Conservation (phyloP, 2,888 invertebrate species). For the Archips xylosteana region DNA sequence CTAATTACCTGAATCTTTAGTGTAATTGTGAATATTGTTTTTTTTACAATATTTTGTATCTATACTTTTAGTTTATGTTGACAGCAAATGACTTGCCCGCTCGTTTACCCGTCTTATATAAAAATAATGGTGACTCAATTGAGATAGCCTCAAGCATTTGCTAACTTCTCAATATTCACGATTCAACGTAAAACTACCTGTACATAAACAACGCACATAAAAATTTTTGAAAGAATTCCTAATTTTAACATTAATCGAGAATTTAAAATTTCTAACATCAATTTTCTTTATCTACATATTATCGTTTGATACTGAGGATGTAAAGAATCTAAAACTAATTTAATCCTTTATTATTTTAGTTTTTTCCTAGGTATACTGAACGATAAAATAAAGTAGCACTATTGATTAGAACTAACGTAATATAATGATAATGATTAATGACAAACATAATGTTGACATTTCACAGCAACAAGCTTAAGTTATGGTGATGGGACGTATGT, state of each 20-base stretch:
- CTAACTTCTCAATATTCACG: not conserved
- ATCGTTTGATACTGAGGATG: not conserved
- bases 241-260: conserved; percentile 4
- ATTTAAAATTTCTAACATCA: conserved; percentile 7
- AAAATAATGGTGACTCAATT: not conserved
- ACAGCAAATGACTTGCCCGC: not conserved
- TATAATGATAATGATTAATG: not conserved
- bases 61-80: not conserved
- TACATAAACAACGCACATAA: not conserved
- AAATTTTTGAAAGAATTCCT: not conserved
- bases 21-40: not conserved
- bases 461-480: too few species aligned
- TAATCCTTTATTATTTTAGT: not conserved
- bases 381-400: not conserved
- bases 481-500: too few species aligned
- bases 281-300: not conserved
- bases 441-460: not conserved
- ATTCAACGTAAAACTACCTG: not conserved
- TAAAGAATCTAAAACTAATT: not conserved
- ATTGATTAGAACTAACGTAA: not conserved
- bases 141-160: not conserved
- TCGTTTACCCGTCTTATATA: not conserved
- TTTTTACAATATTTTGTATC: not conserved
- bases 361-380: not conserved
- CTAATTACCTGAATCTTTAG: not conserved